Conservation (phyloP, 2,113 vertebrate species). For the Ictalurus furcatus region DNA sequence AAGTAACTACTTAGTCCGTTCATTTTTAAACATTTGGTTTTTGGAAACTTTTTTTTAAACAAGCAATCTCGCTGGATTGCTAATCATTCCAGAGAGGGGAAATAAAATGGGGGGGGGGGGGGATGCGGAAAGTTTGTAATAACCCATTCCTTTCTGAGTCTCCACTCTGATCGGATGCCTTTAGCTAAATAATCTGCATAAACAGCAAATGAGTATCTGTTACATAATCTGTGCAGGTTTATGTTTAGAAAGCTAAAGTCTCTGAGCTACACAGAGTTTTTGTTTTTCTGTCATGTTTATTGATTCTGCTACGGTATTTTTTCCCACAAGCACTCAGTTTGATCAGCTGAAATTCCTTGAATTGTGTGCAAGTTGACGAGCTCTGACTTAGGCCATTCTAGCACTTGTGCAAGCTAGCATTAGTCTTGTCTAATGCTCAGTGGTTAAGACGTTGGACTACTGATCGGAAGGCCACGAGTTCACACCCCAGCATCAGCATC, state of each 20-base stretch:
- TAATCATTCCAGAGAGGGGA: neutral
- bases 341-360: neutral
- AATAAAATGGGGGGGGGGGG: too few species aligned
- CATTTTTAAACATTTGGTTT: neutral
- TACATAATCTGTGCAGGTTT: neutral
- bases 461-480: too few species aligned
- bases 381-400: neutral
- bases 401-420: neutral
- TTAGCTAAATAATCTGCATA: neutral
- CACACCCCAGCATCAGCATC: too few species aligned
- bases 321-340: neutral
- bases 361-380: neutral
- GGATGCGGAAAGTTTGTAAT: too few species aligned
- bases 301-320: neutral
- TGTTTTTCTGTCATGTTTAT: neutral
- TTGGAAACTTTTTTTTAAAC: neutral
- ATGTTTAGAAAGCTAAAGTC: neutral
- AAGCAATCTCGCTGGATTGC: neutral
- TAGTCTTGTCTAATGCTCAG: neutral
- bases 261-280: neutral
- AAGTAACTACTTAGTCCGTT: neutral
- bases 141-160: neutral
- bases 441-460: too few species aligned
- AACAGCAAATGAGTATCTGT: neutral
- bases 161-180: neutral